Conservation (phyloP, 2,888 invertebrate species). For the Zootermopsis nevadensis region DNA sequence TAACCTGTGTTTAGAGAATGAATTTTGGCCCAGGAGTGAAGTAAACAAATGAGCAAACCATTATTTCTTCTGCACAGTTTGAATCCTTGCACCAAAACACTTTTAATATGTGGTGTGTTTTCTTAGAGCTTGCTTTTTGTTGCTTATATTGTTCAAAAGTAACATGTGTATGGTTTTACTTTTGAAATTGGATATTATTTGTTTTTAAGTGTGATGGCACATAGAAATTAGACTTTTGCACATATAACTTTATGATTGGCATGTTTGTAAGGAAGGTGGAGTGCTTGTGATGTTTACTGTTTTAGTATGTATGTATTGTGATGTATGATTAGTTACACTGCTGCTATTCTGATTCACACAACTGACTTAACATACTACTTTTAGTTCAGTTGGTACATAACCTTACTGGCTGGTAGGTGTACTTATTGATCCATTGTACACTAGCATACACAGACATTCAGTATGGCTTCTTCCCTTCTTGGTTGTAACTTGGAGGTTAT, state of each 20-base stretch:
- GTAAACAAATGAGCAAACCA: neutral
- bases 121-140: neutral
- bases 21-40: neutral
- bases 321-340: neutral
- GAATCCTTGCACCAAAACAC: conserved; percentile 36
- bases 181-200: neutral
- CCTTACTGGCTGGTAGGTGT: conserved; percentile 46
- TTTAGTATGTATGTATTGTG: conserved; percentile 17
- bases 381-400: conserved; percentile 44
- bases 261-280: conserved; percentile 9
- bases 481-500: neutral
- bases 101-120: conserved; percentile 37
- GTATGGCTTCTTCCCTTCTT: conserved; percentile 49
- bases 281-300: neutral
- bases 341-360: neutral
- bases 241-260: neutral
- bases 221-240: neutral
- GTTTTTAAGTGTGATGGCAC: conserved; percentile 1
- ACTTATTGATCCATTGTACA: conserved; percentile 51
- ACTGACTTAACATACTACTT: neutral
- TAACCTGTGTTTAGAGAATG: neutral
- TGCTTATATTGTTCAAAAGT: neutral
- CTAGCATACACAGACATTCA: conserved; percentile 49
- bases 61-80: neutral
- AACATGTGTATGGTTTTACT: conserved; percentile 5